Conservation (phyloP, 2,113 vertebrate genomes). For the Clarias magur region DNA sequence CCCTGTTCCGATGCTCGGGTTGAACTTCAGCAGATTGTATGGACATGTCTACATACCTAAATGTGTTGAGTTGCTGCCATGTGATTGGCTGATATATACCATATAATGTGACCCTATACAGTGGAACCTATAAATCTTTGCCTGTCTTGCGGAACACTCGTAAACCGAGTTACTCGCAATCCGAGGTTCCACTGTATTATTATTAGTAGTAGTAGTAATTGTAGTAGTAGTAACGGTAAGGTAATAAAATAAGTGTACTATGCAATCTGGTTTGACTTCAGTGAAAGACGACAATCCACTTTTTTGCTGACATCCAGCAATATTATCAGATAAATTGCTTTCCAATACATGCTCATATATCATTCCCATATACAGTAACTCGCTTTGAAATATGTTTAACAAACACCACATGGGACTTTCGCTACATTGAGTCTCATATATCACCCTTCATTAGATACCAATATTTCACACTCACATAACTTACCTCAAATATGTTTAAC, state of each 20-base stretch:
- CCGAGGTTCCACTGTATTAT: too few species aligned
- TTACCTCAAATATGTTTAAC: slow-evolving; percentile 6
- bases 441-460: slow-evolving; percentile 16
- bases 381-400: slow-evolving; percentile 13
- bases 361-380: neutral
- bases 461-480: slow-evolving; percentile 14
- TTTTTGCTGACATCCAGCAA: neutral
- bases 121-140: too few species aligned
- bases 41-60: too few species aligned
- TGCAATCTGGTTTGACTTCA: neutral
- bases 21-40: too few species aligned
- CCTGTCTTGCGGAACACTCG: too few species aligned
- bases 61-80: too few species aligned
- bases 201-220: too few species aligned
- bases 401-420: neutral
- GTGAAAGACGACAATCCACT: neutral
- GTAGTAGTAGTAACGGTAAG: too few species aligned
- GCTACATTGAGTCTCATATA: neutral
- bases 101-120: too few species aligned
- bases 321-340: neutral
- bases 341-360: neutral
- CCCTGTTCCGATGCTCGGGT: too few species aligned
- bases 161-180: too few species aligned
- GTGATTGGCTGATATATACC: too few species aligned
- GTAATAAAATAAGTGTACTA: neutral